These are phyloP conservation scores for Desoria tigrina DNA, from an alignment of 2,888 invertebrate species.

Conservation along the genomic window DNA sequence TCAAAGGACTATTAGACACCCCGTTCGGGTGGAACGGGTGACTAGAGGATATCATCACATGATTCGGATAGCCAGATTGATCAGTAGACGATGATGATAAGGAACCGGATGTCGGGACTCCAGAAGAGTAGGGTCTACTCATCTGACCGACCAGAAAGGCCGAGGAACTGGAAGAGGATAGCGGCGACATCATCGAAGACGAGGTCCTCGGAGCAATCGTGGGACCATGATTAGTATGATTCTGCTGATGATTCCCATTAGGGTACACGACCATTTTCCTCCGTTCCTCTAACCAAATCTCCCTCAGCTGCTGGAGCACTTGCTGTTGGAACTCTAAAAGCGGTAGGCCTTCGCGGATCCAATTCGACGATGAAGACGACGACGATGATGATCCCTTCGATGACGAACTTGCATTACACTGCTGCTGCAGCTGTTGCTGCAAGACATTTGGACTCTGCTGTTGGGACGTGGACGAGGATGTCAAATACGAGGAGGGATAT, in stretches of 20 bases:
- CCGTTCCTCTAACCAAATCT: slow-evolving; percentile 44
- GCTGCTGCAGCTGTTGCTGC: too few relatives aligned
- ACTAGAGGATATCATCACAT: too few relatives aligned
- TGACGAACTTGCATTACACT: slow-evolving; percentile 15
- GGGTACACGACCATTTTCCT: slow-evolving; percentile 23
- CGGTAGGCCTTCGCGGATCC: slow-evolving; percentile 43
- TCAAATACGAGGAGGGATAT: slow-evolving; percentile 8
- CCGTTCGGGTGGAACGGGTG: too few relatives aligned
- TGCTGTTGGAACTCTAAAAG: slow-evolving; percentile 40
- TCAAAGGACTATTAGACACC: too few relatives aligned
- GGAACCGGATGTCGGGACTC: slow-evolving; percentile 18
- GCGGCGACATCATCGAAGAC: slow-evolving; percentile 6
- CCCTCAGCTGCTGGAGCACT: slow-evolving; percentile 41
- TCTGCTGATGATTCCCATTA: neutral
- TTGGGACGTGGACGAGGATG: neutral
- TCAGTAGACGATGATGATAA: slow-evolving; percentile 6
- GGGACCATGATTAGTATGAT: slow-evolving; percentile 9
- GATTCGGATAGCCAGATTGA: neutral
- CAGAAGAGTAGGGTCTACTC: slow-evolving; percentile 10
- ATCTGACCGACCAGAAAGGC: slow-evolving; percentile 3
- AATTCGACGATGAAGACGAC: slow-evolving; percentile 17
- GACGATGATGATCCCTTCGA: slow-evolving; percentile 14
- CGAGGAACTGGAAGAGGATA: neutral
- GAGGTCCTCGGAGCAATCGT: neutral
- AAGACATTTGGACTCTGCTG: neutral